phyloP scores from a whole-genome alignment of 2,797 vertebrate genomes.

The Galagoides demidoff region DNA sequence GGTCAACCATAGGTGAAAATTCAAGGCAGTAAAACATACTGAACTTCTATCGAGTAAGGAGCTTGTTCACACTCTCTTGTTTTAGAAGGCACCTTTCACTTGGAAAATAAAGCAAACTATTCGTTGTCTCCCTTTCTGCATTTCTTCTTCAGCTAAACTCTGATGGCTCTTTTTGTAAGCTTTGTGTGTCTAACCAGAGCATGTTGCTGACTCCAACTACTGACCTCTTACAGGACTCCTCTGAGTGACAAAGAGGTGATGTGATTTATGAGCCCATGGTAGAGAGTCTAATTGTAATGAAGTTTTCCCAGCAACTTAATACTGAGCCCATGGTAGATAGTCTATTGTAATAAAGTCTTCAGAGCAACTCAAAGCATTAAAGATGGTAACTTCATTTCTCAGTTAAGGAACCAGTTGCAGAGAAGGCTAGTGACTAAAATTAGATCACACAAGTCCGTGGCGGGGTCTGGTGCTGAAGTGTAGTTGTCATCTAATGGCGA shows the following conservation, averaged over 20 bases:
- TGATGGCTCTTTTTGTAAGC: neutral
- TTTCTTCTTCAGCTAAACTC: neutral
- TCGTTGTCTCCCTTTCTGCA: neutral
- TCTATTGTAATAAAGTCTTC: constrained; percentile 21
- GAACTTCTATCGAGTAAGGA: neutral
- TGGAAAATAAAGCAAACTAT: neutral
- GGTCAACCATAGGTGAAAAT: neutral
- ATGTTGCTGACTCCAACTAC: neutral
- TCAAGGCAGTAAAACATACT: neutral
- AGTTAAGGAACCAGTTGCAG: neutral
- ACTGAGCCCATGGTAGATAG: neutral
- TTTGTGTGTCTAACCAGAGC: neutral
- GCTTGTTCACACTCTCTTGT: neutral
- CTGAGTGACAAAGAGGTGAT: neutral
- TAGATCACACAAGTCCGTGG: neutral
- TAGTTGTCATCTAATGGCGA: neutral
- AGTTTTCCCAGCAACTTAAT: neutral
- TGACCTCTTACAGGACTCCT: neutral
- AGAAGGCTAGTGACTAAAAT: neutral
- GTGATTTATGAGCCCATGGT: neutral
- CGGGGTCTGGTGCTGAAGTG: neutral
- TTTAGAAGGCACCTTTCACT: neutral
- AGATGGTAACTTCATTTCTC: neutral
- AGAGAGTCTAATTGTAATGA: neutral
- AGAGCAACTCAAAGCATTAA: neutral